phyloP scores from a whole-genome alignment of 1,140 invertebrate genomes.

The Procambarus clarkii region DNA sequence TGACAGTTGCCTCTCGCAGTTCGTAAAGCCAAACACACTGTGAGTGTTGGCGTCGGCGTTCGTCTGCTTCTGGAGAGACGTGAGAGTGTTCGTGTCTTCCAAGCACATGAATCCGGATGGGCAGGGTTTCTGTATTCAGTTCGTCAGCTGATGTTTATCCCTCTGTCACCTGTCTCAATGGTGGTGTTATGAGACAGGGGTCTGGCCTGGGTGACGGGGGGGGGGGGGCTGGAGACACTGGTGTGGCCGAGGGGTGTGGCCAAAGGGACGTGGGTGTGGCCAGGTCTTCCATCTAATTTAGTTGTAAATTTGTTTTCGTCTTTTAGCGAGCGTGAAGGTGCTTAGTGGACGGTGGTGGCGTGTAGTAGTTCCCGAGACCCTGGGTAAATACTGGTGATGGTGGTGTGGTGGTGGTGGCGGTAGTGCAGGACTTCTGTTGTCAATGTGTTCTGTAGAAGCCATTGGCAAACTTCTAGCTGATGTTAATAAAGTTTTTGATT shows the following conservation, averaged over 20 bases:
- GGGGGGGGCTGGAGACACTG: too few relatives aligned
- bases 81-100: constrained; percentile 13
- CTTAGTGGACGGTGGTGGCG: constrained; percentile 1
- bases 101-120: constrained; percentile 22
- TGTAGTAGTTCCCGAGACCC: constrained; percentile 8
- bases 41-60: not conserved
- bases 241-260: too few relatives aligned
- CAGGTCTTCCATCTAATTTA: constrained; percentile 15
- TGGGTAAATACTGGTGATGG: not conserved
- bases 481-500: too few relatives aligned
- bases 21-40: too few relatives aligned
- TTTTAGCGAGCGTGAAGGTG: not conserved
- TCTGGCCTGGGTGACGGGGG: not conserved
- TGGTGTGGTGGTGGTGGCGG: not conserved
- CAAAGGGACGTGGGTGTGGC: too few relatives aligned
- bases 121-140: not conserved
- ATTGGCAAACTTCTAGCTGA: too few relatives aligned
- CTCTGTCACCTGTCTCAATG: not conserved
- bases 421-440: not conserved
- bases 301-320: constrained; percentile 40
- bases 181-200: constrained; percentile 14
- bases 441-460: too few relatives aligned
- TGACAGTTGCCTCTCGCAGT: too few relatives aligned
- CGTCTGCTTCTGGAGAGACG: constrained; percentile 5
- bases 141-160: not conserved